Conservation (phyloP, 2,113 vertebrate genomes). For the zebrafish (Danio rerio) region GRCz12tu NC_133185.1:23226001-23226500, state of each 20-base stretch:
- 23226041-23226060: constrained; percentile 36
- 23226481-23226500: constrained; percentile 62
- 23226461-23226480: constrained; percentile 64
- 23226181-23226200: neutral
- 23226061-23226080: constrained; percentile 25
- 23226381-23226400: constrained; percentile 60
- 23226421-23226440: constrained; percentile 54
- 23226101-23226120: neutral
- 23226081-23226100: neutral
- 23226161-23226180: neutral
- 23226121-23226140: constrained; percentile 43
- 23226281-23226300: constrained; percentile 71
- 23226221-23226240: neutral
- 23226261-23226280: constrained; percentile 53
- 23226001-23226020: constrained; percentile 20
- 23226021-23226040: constrained; percentile 18
- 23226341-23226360: constrained; percentile 29
- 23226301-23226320: constrained; percentile 72
- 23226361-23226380: constrained; percentile 57
- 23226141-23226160: neutral
- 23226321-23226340: constrained; percentile 63
- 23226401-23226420: constrained; percentile 58
- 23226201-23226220: neutral
- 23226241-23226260: constrained; percentile 41
- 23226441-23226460: constrained; percentile 62